phyloP scores from a whole-genome alignment of 2,113 vertebrate genomes.

The Protobothrops flavoviridis region DNA sequence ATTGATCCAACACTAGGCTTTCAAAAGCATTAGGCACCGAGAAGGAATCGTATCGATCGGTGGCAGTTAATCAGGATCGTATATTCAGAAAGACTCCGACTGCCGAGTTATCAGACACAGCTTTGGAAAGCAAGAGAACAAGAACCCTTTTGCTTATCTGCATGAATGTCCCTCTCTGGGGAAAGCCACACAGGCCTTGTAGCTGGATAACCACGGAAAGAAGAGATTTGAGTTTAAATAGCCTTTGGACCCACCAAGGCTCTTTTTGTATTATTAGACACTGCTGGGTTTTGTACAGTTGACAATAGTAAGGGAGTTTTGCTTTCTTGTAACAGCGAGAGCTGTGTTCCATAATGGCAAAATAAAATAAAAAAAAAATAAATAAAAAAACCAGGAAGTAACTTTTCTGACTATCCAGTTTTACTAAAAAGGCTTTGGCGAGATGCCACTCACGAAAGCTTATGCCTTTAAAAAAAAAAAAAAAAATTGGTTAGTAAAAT shows the following conservation, averaged over 20 bases:
- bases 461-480: not conserved
- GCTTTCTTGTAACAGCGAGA: not conserved
- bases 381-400: not conserved
- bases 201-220: not conserved
- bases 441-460: not conserved
- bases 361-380: not conserved
- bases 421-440: not conserved
- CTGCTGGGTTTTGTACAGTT: not conserved
- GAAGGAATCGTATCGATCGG: not conserved
- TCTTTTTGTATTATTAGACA: not conserved
- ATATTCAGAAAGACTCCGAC: not conserved
- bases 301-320: not conserved
- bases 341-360: not conserved
- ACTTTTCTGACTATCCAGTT: not conserved
- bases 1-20: not conserved
- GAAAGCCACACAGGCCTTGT: not conserved
- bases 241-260: not conserved
- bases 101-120: not conserved
- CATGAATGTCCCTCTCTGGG: not conserved
- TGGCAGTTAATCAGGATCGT: not conserved
- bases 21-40: not conserved
- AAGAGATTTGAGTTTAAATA: not conserved
- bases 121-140: not conserved
- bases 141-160: not conserved
- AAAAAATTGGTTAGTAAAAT: not conserved